A percentile compares a stretch with the other conserved stretches of the same genome.
These are phyloP conservation scores for Lucifuga dentata DNA, from an alignment of 2,113 vertebrate species.

Conservation along the genomic window DNA sequence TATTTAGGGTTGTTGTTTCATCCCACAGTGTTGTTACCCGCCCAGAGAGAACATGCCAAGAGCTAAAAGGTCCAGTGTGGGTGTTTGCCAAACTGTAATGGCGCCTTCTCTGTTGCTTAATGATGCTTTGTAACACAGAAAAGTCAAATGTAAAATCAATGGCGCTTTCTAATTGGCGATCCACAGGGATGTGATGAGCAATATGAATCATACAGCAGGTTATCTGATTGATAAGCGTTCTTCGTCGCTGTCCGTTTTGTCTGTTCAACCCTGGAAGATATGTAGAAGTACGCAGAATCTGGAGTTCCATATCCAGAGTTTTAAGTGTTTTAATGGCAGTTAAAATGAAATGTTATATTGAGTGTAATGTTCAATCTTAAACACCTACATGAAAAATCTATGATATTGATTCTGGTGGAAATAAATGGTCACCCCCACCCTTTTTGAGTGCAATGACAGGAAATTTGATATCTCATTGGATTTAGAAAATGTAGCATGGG, in stretches of 20 bases:
- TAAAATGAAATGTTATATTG: background rate
- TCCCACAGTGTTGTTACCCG: constrained; percentile 50
- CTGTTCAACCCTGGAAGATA: no score
- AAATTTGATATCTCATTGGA: background rate
- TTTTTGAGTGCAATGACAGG: background rate
- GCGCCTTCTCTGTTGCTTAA: constrained; percentile 60
- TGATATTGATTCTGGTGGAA: constrained; percentile 5
- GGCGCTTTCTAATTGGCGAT: constrained; percentile 66
- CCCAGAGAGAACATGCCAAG: constrained; percentile 39
- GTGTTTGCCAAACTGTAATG: constrained; percentile 41
- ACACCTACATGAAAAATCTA: background rate
- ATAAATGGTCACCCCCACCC: background rate
- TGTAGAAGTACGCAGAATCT: background rate
- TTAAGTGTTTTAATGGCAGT: background rate
- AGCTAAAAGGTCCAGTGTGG: constrained; percentile 71
- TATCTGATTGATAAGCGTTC: constrained; percentile 38
- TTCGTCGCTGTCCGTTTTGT: constrained; percentile 2
- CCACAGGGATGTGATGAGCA: constrained; percentile 26
- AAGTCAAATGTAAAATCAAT: constrained; percentile 72
- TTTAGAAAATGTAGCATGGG: background rate
- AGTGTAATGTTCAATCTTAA: background rate
- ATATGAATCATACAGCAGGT: constrained; percentile 2
- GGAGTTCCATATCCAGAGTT: background rate
- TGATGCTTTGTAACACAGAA: constrained; percentile 68
- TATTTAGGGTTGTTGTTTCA: constrained; percentile 59